Percentiles rank a stretch among this genome's conserved stretches.
Evolutionary conservation across 1,140 invertebrate genomes (phyloP).

Genomic region (Lasaia peninsularis): DNA sequence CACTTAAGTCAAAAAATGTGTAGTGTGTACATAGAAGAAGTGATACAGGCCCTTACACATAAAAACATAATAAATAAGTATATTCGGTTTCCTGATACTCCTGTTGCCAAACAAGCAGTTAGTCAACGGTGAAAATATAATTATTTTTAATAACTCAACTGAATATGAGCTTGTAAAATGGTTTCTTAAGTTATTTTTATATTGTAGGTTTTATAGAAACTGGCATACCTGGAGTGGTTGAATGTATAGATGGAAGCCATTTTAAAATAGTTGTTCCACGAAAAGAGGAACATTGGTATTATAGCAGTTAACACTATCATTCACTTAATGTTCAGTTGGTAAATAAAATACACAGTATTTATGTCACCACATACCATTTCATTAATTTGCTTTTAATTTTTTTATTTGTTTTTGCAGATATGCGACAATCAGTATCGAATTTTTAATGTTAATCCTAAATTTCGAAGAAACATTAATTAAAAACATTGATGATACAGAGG

Average conservation of each 20-base stretch:
- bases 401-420: constrained; percentile 23
- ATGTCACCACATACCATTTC: no score
- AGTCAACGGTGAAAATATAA: constrained; percentile 11
- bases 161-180: no score
- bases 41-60: constrained; percentile 17
- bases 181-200: background rate
- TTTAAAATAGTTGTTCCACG: constrained; percentile 5
- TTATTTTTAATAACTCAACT: no score
- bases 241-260: constrained; percentile 12
- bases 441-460: constrained; percentile 33
- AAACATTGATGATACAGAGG: background rate
- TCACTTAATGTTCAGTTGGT: constrained; percentile 25
- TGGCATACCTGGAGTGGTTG: constrained; percentile 6
- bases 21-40: constrained; percentile 22
- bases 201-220: constrained; percentile 15
- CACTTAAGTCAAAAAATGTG: constrained; percentile 24
- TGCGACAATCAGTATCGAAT: constrained; percentile 30
- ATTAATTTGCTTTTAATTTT: no score
- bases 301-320: constrained; percentile 22
- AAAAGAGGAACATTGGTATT: constrained; percentile 10
- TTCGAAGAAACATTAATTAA: constrained; percentile 33
- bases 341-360: background rate
- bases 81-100: constrained; percentile 19
- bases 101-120: constrained; percentile 13
- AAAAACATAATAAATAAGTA: constrained; percentile 18